A percentile compares a stretch with the other conserved stretches of the same genome.
These are phyloP conservation scores for Panonychus citri DNA, from an alignment of 1,140 invertebrate species.

Conservation along the genomic window DNA sequence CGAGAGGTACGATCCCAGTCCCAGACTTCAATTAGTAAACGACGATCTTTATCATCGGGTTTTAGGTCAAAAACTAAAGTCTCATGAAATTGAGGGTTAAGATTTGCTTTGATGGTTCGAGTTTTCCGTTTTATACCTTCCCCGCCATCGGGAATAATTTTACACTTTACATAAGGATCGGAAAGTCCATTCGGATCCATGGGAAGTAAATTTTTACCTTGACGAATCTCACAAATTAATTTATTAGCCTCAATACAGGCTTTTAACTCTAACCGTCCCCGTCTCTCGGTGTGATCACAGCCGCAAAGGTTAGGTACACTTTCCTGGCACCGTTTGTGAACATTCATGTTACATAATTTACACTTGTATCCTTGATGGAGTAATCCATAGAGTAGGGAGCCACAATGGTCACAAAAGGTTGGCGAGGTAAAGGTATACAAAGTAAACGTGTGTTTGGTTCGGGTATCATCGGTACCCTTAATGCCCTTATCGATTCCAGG, in stretches of 20 bases:
- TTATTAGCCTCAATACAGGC: neutral
- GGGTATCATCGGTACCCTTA: neutral
- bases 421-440: constrained; percentile 86
- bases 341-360: constrained; percentile 88
- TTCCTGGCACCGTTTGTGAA: constrained; percentile 92
- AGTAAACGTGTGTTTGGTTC: constrained; percentile 57
- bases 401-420: constrained; percentile 98
- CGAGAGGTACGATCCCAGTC: constrained; percentile 97
- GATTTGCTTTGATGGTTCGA: constrained; percentile 71
- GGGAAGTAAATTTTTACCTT: constrained; percentile 90
- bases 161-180: constrained; percentile 65
- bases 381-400: constrained; percentile 79
- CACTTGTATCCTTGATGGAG: constrained; percentile 37
- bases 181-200: constrained; percentile 99
- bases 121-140: constrained; percentile 90
- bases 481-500: constrained; percentile 56
- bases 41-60: constrained; percentile 78
- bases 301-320: constrained; percentile 95
- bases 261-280: constrained; percentile 48
- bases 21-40: constrained; percentile 87
- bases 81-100: constrained; percentile 96
- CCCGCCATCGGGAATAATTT: constrained; percentile 72
- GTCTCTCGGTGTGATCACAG: constrained; percentile 92
- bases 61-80: constrained; percentile 73
- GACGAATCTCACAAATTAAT: constrained; percentile 56